phyloP scores from a whole-genome alignment of 2,113 vertebrate species.

The Malurus alboscapulatus region DNA sequence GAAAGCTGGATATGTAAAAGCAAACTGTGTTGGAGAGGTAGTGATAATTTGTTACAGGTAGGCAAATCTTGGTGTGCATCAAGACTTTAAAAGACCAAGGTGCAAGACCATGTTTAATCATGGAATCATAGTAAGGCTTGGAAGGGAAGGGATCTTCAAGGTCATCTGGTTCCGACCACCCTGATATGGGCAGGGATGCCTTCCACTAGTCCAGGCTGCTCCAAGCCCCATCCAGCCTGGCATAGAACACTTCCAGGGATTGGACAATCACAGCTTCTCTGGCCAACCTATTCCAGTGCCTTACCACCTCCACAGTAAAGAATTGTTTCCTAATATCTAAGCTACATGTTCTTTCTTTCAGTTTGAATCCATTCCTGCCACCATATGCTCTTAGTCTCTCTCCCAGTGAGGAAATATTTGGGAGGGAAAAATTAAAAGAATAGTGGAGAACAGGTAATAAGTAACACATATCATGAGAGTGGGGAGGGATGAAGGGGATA shows the following conservation, averaged over 20 bases:
- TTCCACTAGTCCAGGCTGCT: background rate
- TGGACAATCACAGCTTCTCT: background rate
- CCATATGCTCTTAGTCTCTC: background rate
- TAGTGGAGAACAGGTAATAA: background rate
- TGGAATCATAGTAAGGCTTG: background rate
- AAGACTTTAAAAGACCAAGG: background rate
- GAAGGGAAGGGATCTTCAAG: background rate
- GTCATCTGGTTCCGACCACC: background rate
- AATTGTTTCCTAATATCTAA: background rate
- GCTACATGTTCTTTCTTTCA: background rate
- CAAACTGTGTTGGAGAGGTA: background rate
- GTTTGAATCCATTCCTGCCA: background rate
- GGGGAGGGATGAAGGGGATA: background rate
- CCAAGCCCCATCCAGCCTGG: background rate
- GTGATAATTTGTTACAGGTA: background rate
- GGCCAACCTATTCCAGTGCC: background rate
- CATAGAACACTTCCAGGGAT: background rate
- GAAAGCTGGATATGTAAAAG: background rate
- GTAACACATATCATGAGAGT: background rate
- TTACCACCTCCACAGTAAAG: background rate
- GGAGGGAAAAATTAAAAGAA: accelerated
- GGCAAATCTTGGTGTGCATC: background rate
- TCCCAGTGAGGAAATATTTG: background rate
- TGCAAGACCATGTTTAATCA: background rate
- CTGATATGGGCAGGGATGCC: background rate